phyloP scores from a whole-genome alignment of 2,797 vertebrate species.

The Lagocephalus sceleratus region DNA sequence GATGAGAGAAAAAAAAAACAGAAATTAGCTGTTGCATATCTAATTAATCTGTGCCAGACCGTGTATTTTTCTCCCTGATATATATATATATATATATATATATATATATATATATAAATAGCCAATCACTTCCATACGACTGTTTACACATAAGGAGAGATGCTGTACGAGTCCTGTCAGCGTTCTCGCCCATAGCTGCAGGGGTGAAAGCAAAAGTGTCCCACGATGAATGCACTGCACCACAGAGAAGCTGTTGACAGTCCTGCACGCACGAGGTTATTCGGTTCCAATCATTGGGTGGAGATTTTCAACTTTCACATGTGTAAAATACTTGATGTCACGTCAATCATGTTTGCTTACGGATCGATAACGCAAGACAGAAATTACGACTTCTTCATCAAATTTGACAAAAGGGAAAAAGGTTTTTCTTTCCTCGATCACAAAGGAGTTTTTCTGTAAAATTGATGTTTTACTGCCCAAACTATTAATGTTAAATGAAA shows the following conservation, averaged over 20 bases:
- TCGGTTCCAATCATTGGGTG: conserved; percentile 14
- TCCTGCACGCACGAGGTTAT: conserved; percentile 33
- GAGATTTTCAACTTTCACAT: conserved; percentile 18
- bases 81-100: no score
- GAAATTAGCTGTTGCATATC: conserved; percentile 35
- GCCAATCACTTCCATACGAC: conserved; percentile 55
- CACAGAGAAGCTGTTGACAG: conserved; percentile 14
- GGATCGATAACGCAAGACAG: neutral
- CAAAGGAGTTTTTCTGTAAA: neutral
- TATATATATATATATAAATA: no score
- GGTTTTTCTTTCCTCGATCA: neutral
- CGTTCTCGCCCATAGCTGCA: no score
- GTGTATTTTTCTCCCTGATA: conserved; percentile 44
- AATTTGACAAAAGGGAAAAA: neutral
- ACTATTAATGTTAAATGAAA: no score
- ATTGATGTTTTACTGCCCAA: neutral
- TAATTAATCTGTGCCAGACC: conserved; percentile 67
- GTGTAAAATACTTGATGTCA: neutral
- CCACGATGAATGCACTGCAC: conserved; percentile 4
- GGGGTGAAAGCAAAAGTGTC: no score
- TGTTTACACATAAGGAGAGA: conserved; percentile 44
- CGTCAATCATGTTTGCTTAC: neutral
- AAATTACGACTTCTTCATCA: conserved; percentile 6
- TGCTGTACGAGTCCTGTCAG: neutral
- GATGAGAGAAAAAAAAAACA: conserved; percentile 31